phyloP scores from a whole-genome alignment of 2,888 invertebrate species.

The Ochlodes sylvanus region DNA sequence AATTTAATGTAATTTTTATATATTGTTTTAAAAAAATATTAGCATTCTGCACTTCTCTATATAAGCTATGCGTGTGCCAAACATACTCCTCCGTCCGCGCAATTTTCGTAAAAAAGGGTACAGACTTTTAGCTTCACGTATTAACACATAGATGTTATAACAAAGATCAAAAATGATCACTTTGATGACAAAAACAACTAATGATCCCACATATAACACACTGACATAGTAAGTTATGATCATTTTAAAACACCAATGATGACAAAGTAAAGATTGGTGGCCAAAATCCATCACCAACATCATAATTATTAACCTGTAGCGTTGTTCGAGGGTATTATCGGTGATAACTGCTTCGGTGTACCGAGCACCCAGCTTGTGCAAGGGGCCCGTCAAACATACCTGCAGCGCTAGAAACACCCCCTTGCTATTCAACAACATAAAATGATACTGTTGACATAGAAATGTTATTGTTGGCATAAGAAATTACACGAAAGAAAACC shows the following conservation, averaged over 20 bases:
- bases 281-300: conserved; percentile 44
- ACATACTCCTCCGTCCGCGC: too few species aligned
- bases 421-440: conserved; percentile 68
- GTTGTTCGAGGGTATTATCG: conserved; percentile 72
- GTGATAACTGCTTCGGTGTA: conserved; percentile 69
- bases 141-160: too few species aligned
- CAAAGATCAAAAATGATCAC: too few species aligned
- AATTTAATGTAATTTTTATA: too few species aligned
- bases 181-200: too few species aligned
- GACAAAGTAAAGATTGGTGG: conserved; percentile 16
- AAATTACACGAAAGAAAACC: neutral
- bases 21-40: too few species aligned
- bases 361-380: conserved; percentile 68
- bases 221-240: neutral
- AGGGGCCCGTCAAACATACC: conserved; percentile 71
- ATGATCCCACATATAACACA: neutral
- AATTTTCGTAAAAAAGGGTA: too few species aligned
- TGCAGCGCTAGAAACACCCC: conserved; percentile 72
- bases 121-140: too few species aligned
- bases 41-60: too few species aligned
- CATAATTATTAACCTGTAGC: conserved; percentile 61
- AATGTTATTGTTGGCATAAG: conserved; percentile 10
- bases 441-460: conserved; percentile 44
- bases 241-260: neutral
- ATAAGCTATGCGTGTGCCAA: too few species aligned